phyloP scores from a whole-genome alignment of 2,888 invertebrate species.

The Melanchra persicariae region DNA sequence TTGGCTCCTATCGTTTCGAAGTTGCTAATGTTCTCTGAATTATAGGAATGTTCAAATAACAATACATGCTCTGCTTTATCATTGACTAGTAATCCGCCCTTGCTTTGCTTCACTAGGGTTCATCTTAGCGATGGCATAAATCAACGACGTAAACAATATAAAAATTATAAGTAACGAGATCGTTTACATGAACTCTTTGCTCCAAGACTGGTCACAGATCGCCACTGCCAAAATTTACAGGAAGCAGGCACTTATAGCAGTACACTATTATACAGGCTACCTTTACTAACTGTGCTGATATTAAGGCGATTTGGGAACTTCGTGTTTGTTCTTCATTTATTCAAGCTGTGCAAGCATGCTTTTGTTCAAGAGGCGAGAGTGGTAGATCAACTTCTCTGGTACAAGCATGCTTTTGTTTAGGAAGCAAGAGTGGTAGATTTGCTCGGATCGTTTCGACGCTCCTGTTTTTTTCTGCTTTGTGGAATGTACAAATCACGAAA shows the following conservation, averaged over 20 bases:
- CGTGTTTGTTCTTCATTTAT: slow-evolving; percentile 40
- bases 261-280: slow-evolving; percentile 76
- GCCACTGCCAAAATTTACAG: slow-evolving; percentile 89
- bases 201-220: slow-evolving; percentile 89
- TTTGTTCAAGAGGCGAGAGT: neutral
- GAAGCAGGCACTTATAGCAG: slow-evolving; percentile 84
- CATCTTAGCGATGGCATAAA: too few relatives aligned
- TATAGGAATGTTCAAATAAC: too few relatives aligned
- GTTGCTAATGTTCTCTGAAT: neutral
- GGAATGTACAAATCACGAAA: too few relatives aligned
- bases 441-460: neutral
- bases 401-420: neutral
- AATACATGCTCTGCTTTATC: too few relatives aligned
- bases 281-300: slow-evolving; percentile 68
- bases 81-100: neutral
- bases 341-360: neutral
- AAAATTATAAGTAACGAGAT: too few relatives aligned
- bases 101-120: too few relatives aligned
- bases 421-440: neutral
- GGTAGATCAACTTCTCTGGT: neutral
- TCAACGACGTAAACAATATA: too few relatives aligned
- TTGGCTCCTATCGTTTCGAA: too few relatives aligned
- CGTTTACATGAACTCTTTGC: too few relatives aligned
- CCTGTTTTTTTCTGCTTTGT: neutral
- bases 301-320: slow-evolving; percentile 68